A percentile compares a stretch with the other conserved stretches of the same genome.
Conservation (phyloP, 2,113 vertebrate genomes). For the Empidonax alnorum region DNA sequence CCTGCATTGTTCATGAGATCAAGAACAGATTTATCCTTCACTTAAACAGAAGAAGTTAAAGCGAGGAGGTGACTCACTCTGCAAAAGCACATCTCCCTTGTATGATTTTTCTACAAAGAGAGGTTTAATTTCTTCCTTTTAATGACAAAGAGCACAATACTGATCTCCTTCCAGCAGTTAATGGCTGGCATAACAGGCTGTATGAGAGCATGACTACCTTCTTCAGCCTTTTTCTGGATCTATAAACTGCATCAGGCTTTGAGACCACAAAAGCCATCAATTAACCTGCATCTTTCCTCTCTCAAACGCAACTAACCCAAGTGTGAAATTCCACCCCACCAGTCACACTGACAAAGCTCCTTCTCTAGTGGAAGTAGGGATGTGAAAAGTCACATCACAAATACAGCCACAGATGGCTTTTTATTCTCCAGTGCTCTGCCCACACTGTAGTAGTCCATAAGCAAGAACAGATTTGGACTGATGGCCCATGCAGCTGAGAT, state of each 20-base stretch:
- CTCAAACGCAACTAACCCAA: background rate
- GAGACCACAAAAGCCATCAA: background rate
- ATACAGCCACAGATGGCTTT: background rate
- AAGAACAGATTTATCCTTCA: slow-evolving; percentile 8
- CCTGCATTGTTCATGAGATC: slow-evolving; percentile 45
- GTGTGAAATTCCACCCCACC: background rate
- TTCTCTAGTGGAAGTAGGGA: background rate
- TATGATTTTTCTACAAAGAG: slow-evolving; percentile 32
- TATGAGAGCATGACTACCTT: background rate
- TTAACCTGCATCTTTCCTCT: background rate
- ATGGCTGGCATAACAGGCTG: slow-evolving; percentile 30
- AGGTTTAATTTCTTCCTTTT: slow-evolving; percentile 46
- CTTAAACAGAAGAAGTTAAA: slow-evolving; percentile 24
- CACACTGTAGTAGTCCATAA: background rate
- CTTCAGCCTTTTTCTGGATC: slow-evolving; percentile 7
- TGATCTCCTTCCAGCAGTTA: slow-evolving; percentile 35
- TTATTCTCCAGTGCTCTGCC: background rate
- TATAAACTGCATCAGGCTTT: background rate
- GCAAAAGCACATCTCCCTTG: slow-evolving; percentile 35
- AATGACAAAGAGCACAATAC: slow-evolving; percentile 24
- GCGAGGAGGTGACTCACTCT: slow-evolving; percentile 58
- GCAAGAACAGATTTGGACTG: background rate
- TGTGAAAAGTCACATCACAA: background rate
- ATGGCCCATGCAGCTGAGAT: background rate
- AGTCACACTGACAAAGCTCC: background rate